Percentiles rank a stretch among this genome's conserved stretches.
phyloP scores from a whole-genome alignment of 2,797 vertebrate species.

The Tinamus major region DNA sequence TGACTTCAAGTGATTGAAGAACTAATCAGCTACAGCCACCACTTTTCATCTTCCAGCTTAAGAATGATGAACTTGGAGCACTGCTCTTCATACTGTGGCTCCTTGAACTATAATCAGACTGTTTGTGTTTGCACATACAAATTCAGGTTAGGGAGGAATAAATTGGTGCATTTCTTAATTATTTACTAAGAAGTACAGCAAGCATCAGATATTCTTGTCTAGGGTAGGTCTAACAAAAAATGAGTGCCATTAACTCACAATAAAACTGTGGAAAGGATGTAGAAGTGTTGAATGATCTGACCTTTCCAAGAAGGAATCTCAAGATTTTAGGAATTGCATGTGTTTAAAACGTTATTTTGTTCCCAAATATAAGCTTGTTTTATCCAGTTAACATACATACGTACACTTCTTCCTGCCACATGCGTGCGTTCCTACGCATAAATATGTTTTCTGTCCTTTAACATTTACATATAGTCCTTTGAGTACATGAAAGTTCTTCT shows the following conservation, averaged over 20 bases:
- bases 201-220: neutral
- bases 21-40: constrained; percentile 10
- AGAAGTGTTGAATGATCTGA: neutral
- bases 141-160: neutral
- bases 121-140: neutral
- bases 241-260: neutral
- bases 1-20: constrained; percentile 43
- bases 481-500: neutral
- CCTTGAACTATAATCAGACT: neutral
- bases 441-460: neutral
- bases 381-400: neutral
- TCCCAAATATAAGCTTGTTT: neutral
- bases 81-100: neutral
- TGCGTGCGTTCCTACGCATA: neutral
- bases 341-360: neutral
- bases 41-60: neutral
- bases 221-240: neutral
- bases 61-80: neutral
- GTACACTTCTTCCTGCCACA: neutral
- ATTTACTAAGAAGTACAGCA: neutral
- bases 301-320: neutral
- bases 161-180: neutral
- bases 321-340: neutral
- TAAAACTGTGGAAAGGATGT: neutral
- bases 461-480: neutral